Conservation (phyloP, 2,113 vertebrate genomes). For the Oncorhynchus clarkii region DNA sequence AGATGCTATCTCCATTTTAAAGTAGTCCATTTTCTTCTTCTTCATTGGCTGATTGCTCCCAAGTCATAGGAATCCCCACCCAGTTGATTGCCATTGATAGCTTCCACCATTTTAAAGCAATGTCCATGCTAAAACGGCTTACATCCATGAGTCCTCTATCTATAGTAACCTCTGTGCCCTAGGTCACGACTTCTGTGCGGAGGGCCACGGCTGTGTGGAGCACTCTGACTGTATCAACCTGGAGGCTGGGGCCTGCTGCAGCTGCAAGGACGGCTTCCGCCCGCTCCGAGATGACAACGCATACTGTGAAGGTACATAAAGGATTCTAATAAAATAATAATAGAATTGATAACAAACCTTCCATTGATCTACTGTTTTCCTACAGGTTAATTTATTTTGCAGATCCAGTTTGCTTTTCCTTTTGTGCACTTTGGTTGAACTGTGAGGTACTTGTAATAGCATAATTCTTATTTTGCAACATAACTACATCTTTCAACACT, state of each 20-base stretch:
- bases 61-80: too few relatives aligned
- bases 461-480: not conserved
- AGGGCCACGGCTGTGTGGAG: conserved; percentile 87
- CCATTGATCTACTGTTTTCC: not conserved
- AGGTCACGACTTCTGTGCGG: conserved; percentile 96
- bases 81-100: too few relatives aligned
- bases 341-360: not conserved
- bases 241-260: conserved; percentile 87
- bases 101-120: too few relatives aligned
- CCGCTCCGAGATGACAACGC: conserved; percentile 91
- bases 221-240: conserved; percentile 92
- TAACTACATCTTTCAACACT: not conserved
- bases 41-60: too few relatives aligned
- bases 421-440: not conserved
- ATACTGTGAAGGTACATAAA: conserved; percentile 90
- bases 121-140: too few relatives aligned
- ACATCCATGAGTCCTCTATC: too few relatives aligned
- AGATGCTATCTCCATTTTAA: too few relatives aligned
- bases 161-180: conserved; percentile 1
- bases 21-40: too few relatives aligned
- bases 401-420: not conserved
- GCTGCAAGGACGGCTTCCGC: conserved; percentile 89
- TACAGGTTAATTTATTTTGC: not conserved
- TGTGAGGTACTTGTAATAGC: not conserved
- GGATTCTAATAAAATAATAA: not conserved